These are phyloP conservation scores for Crioceris asparagi DNA, from an alignment of 2,888 invertebrate species.

Conservation along the genomic window DNA sequence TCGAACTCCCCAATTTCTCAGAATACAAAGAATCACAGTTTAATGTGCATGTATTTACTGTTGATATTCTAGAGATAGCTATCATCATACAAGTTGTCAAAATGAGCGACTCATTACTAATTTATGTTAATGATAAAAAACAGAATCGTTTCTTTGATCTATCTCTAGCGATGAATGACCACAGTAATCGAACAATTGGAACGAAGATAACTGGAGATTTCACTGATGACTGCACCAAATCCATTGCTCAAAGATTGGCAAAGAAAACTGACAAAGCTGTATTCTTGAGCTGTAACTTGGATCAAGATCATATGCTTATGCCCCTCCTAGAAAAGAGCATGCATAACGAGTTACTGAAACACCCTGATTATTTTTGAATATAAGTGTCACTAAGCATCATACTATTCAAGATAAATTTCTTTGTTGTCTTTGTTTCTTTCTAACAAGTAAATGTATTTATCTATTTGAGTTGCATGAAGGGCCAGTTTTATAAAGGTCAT, in stretches of 20 bases:
- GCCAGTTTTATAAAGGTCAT: no score
- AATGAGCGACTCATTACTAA: slow-evolving; percentile 37
- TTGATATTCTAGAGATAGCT: slow-evolving; percentile 30
- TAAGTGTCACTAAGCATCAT: no score
- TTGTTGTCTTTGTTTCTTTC: no score
- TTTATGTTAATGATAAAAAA: slow-evolving; percentile 37
- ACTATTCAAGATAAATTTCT: no score
- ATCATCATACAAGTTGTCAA: slow-evolving; percentile 37
- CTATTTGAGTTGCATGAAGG: no score
- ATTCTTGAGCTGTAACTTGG: slow-evolving; percentile 41
- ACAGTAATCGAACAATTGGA: slow-evolving; percentile 28
- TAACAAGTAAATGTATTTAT: no score
- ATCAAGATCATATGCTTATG: slow-evolving; percentile 29
- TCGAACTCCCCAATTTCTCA: not conserved
- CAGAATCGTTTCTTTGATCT: slow-evolving; percentile 34
- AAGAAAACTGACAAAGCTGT: slow-evolving; percentile 38
- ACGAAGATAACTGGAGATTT: slow-evolving; percentile 36
- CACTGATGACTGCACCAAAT: slow-evolving; percentile 25
- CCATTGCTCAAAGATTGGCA: slow-evolving; percentile 29
- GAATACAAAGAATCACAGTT: not conserved
- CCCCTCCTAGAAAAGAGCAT: slow-evolving; percentile 36
- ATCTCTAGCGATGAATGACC: slow-evolving; percentile 35
- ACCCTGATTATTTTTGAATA: no score
- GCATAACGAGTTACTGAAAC: slow-evolving; percentile 35
- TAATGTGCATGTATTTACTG: slow-evolving; percentile 4